Evolutionary conservation across 2,113 vertebrate species (phyloP).

Genomic region (Mobula hypostoma): DNA sequence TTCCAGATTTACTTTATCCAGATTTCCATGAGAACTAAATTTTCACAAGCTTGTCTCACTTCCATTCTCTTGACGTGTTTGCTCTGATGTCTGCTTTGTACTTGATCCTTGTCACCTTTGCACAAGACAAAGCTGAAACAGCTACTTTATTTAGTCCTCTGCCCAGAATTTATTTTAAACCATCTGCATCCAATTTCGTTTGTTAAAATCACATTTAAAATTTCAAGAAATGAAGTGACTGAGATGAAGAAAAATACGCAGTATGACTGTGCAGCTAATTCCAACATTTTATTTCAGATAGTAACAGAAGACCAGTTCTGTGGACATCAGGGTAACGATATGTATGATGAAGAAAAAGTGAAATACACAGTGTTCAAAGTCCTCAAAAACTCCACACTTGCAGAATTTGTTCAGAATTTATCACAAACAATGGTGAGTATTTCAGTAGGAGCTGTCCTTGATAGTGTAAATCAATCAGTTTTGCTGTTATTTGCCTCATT

Average conservation of each 20-base stretch:
- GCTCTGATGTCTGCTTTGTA: background rate
- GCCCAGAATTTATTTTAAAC: too few relatives aligned
- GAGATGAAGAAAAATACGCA: background rate
- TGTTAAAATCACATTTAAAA: background rate
- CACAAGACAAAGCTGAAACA: background rate
- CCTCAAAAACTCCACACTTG: slow-evolving; percentile 89
- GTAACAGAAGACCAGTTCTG: slow-evolving; percentile 99
- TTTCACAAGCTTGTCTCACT: too few relatives aligned
- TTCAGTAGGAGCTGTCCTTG: background rate
- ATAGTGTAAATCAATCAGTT: background rate
- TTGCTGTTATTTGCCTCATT: background rate
- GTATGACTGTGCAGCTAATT: fast-evolving
- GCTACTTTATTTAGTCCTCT: background rate
- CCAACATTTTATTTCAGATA: slow-evolving; percentile 60
- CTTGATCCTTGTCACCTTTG: background rate
- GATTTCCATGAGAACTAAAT: too few relatives aligned
- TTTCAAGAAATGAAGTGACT: background rate
- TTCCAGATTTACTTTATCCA: too few relatives aligned
- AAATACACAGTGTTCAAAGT: slow-evolving; percentile 99
- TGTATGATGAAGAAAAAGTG: slow-evolving; percentile 98
- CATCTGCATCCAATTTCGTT: background rate
- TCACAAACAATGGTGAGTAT: slow-evolving; percentile 96
- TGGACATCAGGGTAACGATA: slow-evolving; percentile 97
- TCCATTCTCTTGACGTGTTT: too few relatives aligned
- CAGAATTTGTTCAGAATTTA: slow-evolving; percentile 95